Conservation (phyloP, 2,888 invertebrate genomes). For the Caenorhabditis sulstoni region DNA sequence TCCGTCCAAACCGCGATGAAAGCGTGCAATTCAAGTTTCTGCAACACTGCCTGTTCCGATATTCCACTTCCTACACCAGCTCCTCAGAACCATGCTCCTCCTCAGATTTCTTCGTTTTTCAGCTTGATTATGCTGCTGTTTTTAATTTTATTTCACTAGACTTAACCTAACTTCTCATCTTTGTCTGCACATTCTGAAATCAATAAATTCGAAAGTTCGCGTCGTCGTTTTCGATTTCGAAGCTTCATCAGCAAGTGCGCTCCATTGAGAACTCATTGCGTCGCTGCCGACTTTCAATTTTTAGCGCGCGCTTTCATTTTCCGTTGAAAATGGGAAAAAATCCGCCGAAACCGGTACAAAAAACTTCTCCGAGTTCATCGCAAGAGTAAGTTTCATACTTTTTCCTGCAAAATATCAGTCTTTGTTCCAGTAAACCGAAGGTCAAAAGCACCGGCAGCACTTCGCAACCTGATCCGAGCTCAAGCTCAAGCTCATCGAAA, state of each 20-base stretch:
- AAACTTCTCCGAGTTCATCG: neutral
- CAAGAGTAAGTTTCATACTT: neutral
- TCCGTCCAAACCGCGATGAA: slow-evolving; percentile 53
- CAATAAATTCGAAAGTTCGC: neutral
- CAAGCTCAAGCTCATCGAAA: neutral
- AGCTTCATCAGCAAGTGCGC: slow-evolving; percentile 1
- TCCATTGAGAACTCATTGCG: neutral
- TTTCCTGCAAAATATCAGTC: neutral
- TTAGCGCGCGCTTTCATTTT: neutral
- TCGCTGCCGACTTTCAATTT: neutral
- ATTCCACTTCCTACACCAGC: slow-evolving; percentile 34
- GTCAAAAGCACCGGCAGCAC: neutral
- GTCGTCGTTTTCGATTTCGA: no score
- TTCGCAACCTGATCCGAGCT: neutral
- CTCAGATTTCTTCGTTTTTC: neutral
- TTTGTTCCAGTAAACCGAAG: neutral
- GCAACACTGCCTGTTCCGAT: slow-evolving; percentile 59
- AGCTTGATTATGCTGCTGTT: neutral
- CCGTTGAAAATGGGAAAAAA: slow-evolving; percentile 1
- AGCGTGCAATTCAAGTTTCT: slow-evolving; percentile 59
- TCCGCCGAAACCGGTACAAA: neutral
- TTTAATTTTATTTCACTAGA: neutral
- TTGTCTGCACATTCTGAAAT: slow-evolving; percentile 3
- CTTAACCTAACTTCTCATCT: neutral
- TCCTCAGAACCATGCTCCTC: slow-evolving; percentile 23